Conservation (phyloP, 2,888 invertebrate species). For the Perdita meconis region DNA sequence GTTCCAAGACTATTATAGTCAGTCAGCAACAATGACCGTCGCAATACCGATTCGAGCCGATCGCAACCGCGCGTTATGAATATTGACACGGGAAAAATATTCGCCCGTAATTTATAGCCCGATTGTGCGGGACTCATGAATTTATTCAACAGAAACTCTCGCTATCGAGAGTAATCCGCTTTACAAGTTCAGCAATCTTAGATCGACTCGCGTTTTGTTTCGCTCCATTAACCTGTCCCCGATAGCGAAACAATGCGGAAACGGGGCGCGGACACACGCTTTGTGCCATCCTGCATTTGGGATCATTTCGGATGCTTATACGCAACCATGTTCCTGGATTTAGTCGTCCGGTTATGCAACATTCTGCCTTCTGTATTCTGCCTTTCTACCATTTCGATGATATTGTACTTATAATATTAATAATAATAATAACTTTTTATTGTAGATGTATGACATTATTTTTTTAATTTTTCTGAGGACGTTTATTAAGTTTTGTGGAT, state of each 20-base stretch:
- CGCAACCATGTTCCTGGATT: too few species aligned
- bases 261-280: slow-evolving; percentile 17
- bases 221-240: slow-evolving; percentile 33
- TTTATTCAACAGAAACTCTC: slow-evolving; percentile 64
- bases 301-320: too few species aligned
- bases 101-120: slow-evolving; percentile 63
- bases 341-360: too few species aligned
- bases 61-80: slow-evolving; percentile 51
- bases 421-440: too few species aligned
- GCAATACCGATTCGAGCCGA: slow-evolving; percentile 14
- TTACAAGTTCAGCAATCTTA: slow-evolving; percentile 56
- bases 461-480: too few species aligned
- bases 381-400: too few species aligned
- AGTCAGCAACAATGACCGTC: slow-evolving; percentile 44
- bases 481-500: too few species aligned
- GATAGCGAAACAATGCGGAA: slow-evolving; percentile 55
- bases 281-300: slow-evolving; percentile 33
- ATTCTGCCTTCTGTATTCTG: too few species aligned
- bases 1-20: slow-evolving; percentile 1
- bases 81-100: slow-evolving; percentile 58
- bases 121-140: slow-evolving; percentile 69
- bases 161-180: slow-evolving; percentile 47
- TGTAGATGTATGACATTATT: too few species aligned
- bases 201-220: slow-evolving; percentile 42
- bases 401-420: too few species aligned